A percentile compares a stretch with the other conserved stretches of the same genome.
phyloP scores from a whole-genome alignment of 2,113 vertebrate species.

The Aix galericulata region DNA sequence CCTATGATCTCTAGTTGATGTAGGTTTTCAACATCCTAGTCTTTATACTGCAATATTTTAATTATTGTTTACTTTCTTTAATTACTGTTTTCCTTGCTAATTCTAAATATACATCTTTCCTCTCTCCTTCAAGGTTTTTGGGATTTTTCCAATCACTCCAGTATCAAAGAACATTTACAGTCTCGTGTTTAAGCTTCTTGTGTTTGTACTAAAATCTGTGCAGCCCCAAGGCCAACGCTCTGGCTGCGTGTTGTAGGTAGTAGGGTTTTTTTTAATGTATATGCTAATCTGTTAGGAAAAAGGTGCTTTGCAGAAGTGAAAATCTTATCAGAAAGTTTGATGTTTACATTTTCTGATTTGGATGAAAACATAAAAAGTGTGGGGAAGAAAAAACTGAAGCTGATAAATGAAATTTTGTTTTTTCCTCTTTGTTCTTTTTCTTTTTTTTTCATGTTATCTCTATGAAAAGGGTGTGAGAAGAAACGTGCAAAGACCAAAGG shows the following conservation, averaged over 20 bases:
- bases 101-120: constrained; percentile 31
- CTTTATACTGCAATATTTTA: constrained; percentile 30
- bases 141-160: constrained; percentile 18
- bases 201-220: constrained; percentile 29
- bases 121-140: constrained; percentile 22
- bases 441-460: neutral
- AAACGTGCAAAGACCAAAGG: constrained; percentile 3
- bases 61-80: constrained; percentile 44
- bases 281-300: neutral
- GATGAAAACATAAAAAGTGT: neutral
- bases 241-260: neutral
- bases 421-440: neutral
- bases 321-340: neutral
- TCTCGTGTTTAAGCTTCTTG: neutral
- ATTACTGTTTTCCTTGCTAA: constrained; percentile 46
- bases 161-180: constrained; percentile 38
- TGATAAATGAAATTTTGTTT: neutral
- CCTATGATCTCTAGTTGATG: neutral
- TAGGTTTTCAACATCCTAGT: constrained; percentile 15
- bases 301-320: neutral
- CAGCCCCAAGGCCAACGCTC: constrained; percentile 19
- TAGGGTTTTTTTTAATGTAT: neutral
- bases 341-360: constrained; percentile 5
- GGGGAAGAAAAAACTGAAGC: neutral
- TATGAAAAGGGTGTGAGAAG: neutral